Percentiles rank a stretch among this genome's conserved stretches.
Evolutionary conservation across 2,888 invertebrate species (phyloP).

Genomic region (Plebejus anna): DNA sequence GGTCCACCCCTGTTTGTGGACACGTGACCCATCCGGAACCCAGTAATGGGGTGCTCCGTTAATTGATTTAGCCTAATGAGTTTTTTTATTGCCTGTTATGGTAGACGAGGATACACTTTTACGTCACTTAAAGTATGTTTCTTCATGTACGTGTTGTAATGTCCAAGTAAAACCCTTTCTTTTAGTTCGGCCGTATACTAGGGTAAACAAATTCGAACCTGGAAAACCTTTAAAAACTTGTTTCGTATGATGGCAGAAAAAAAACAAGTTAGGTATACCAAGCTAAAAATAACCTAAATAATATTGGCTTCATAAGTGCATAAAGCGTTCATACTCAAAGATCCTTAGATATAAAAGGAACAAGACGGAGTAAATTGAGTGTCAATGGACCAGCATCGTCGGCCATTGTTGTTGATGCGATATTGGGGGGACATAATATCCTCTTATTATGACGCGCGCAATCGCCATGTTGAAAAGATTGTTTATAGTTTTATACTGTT

Average conservation of each 20-base stretch:
- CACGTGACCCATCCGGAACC: slow-evolving; percentile 68
- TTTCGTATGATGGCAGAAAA: no score
- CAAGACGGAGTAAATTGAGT: slow-evolving; percentile 66
- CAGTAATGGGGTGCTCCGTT: slow-evolving; percentile 37
- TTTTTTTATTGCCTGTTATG: slow-evolving; percentile 10
- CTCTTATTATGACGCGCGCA: slow-evolving; percentile 76
- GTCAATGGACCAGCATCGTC: slow-evolving; percentile 78
- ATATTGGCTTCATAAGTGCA: neutral
- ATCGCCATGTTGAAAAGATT: slow-evolving; percentile 53
- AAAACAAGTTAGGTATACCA: neutral
- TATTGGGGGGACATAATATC: slow-evolving; percentile 78
- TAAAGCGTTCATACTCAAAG: neutral
- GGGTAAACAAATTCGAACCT: no score
- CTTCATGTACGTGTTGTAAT: no score
- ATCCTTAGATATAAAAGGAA: slow-evolving; percentile 32
- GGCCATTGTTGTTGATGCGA: slow-evolving; percentile 68
- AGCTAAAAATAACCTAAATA: neutral
- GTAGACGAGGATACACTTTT: neutral
- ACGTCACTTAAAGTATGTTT: neutral
- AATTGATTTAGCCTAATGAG: slow-evolving; percentile 33
- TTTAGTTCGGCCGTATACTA: no score
- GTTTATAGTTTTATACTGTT: neutral
- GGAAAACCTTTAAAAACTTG: no score
- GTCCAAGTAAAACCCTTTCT: no score
- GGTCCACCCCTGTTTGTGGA: slow-evolving; percentile 53